Percentiles rank a stretch among this genome's conserved stretches.
These are phyloP conservation scores for Apeltes quadracus DNA, from an alignment of 2,113 vertebrate genomes.

Conservation along the genomic window DNA sequence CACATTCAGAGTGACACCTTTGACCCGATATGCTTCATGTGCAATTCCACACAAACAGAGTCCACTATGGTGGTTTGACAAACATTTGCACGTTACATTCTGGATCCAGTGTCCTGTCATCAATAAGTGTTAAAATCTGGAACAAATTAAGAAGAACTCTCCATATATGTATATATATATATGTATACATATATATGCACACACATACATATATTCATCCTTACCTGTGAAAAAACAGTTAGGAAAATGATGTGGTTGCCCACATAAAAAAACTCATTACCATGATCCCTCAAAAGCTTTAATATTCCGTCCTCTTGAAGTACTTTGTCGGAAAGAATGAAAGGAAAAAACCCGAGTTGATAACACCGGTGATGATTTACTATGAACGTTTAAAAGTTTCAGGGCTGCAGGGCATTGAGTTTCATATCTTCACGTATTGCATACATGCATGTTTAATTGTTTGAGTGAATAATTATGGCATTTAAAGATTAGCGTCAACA, in stretches of 20 bases:
- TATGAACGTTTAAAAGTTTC: slow-evolving; percentile 20
- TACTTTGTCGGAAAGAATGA: neutral
- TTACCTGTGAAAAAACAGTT: too few relatives aligned
- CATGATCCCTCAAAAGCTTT: neutral
- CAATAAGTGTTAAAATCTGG: too few relatives aligned
- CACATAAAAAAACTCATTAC: too few relatives aligned
- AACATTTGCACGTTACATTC: slow-evolving; percentile 21
- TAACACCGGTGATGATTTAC: slow-evolving; percentile 13
- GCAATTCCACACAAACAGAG: slow-evolving; percentile 31
- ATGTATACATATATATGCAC: too few relatives aligned
- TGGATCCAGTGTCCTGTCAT: neutral
- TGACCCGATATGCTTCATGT: slow-evolving; percentile 39
- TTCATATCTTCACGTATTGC: slow-evolving; percentile 26
- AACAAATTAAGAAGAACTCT: too few relatives aligned
- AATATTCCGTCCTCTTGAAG: neutral
- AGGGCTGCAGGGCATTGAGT: slow-evolving; percentile 14
- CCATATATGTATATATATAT: too few relatives aligned
- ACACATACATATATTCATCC: too few relatives aligned
- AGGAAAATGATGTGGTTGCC: too few relatives aligned
- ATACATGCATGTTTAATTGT: slow-evolving; percentile 45
- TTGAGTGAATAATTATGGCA: slow-evolving; percentile 34
- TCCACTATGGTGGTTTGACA: slow-evolving; percentile 4
- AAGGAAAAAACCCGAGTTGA: neutral
- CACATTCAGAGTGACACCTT: slow-evolving; percentile 31
- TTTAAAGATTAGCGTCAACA: slow-evolving; percentile 60